Evolutionary conservation across 2,888 invertebrate genomes (phyloP).

Genomic region (Rhodophaea formosa): DNA sequence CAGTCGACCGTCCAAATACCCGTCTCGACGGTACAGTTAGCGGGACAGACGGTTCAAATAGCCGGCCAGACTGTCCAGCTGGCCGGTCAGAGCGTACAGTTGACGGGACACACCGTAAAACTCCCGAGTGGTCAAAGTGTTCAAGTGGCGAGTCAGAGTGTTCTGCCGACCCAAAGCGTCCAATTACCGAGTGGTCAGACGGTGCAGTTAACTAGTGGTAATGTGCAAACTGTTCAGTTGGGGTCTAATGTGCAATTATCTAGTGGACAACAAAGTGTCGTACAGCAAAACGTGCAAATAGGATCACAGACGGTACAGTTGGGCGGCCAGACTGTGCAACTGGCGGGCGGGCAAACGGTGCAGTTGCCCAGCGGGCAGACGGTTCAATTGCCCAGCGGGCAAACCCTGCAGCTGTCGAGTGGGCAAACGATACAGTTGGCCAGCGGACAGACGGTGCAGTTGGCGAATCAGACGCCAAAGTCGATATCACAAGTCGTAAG

Average conservation of each 20-base stretch:
- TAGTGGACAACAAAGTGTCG: constrained; percentile 43
- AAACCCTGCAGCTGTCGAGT: constrained; percentile 66
- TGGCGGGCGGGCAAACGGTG: constrained; percentile 73
- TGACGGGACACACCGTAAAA: constrained; percentile 74
- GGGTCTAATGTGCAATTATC: constrained; percentile 48
- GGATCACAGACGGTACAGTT: constrained; percentile 50
- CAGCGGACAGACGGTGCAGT: constrained; percentile 61
- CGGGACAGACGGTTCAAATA: constrained; percentile 64
- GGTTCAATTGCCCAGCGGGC: constrained; percentile 60
- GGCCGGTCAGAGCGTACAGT: constrained; percentile 64
- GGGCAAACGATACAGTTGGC: constrained; percentile 71
- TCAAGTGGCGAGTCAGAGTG: constrained; percentile 58
- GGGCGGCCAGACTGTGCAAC: constrained; percentile 64
- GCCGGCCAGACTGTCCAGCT: constrained; percentile 67
- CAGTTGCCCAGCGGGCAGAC: constrained; percentile 63
- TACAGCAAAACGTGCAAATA: constrained; percentile 23
- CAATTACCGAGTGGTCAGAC: constrained; percentile 61
- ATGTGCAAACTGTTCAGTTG: constrained; percentile 44
- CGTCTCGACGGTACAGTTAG: constrained; percentile 59
- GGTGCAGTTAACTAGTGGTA: constrained; percentile 58
- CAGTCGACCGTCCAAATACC: constrained; percentile 58
- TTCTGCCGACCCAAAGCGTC: constrained; percentile 57
- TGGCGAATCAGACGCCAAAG: constrained; percentile 54
- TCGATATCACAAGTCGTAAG: constrained; percentile 62
- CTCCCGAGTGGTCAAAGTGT: constrained; percentile 68